Base-by-base conservation (phyloP, 2,797 vertebrate genomes). In the Pangasius mekongensis region DNA sequence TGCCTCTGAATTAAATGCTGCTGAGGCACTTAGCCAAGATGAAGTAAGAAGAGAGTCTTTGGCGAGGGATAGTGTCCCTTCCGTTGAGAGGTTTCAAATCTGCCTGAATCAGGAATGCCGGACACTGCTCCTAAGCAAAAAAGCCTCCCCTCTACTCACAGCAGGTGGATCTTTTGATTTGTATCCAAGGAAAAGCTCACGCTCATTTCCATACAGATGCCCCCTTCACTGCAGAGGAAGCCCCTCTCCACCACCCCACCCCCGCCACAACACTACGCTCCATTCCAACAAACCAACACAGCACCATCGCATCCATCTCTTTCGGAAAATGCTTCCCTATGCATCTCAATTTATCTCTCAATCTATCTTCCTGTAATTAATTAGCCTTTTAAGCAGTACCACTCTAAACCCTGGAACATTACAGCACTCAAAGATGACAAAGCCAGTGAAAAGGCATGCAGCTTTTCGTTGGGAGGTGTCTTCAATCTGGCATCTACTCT, bases 131-230 rank as follows among this genome's bases (percentile, higher is more conserved):
- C 74, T 64, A 64, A 84, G 83, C 56, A 86, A 62, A n/a, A 67
- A 43, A 86, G 39, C 52, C 60, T 54, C 62, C 66, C 49, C 60
- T 30, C 60, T 80, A 64, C 66, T 84, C 94, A 93, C 94, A 95
- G 95, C 96, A 96, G 96, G 95, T 96, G 96, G 95, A 94, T 93
- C 95, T 95, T 96, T 97, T 96, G 95, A 96, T 95, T 95, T 91
- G 93, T 94, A 93, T 95, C 94, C 95, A 94, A 95, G 94, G 94
- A 96, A 96, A 95, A 95, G 94, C 94, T 87, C 84, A 86, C 91
- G 91, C 93, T 94, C 91, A 96, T 96, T 96, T 95, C 92, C 95
- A 96, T 97, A 96, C 95, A 96, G 96, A 96, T 96, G 95, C 94
- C 94, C 93, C 93, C 95, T 95, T 95, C 90, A 94, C 93, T 82